These are phyloP conservation scores for Zenarchopterus dispar DNA, from an alignment of 2,797 vertebrate genomes.

Conservation along the genomic window DNA sequence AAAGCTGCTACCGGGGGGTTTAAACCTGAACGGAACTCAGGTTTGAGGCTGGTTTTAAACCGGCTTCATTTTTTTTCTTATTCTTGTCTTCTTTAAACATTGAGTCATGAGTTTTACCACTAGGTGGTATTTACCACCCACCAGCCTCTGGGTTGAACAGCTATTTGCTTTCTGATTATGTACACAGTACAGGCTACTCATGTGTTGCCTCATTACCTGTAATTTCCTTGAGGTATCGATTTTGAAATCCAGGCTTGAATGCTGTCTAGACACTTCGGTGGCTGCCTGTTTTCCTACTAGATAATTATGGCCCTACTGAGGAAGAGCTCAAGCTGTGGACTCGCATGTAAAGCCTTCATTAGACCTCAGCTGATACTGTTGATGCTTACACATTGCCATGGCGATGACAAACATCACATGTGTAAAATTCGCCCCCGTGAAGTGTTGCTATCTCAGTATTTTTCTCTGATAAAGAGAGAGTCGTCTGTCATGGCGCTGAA, in stretches of 20 bases:
- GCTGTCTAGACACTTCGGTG: constrained; percentile 60
- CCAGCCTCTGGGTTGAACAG: not conserved
- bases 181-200: not conserved
- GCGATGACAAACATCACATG: not conserved
- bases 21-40: not conserved
- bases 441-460: not conserved
- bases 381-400: constrained; percentile 9
- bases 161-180: not conserved
- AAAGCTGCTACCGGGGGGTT: not conserved
- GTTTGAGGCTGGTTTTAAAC: no score
- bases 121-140: constrained; percentile 12
- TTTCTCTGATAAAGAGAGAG: not conserved
- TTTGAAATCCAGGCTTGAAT: constrained; percentile 27
- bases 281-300: constrained; percentile 40
- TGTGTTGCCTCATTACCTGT: constrained; percentile 9
- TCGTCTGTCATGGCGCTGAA: constrained; percentile 2
- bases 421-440: not conserved
- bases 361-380: constrained; percentile 55
- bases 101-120: constrained; percentile 19
- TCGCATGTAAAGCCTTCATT: constrained; percentile 18
- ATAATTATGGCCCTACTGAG: constrained; percentile 35
- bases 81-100: no score
- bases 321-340: constrained; percentile 37
- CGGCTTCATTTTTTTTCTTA: no score
- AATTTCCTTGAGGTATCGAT: constrained; percentile 10